Evolutionary conservation across 2,113 vertebrate genomes (phyloP), one percentile per base, ranked within the genome.

Genomic region (Sylvilagus bachmani): DNA sequence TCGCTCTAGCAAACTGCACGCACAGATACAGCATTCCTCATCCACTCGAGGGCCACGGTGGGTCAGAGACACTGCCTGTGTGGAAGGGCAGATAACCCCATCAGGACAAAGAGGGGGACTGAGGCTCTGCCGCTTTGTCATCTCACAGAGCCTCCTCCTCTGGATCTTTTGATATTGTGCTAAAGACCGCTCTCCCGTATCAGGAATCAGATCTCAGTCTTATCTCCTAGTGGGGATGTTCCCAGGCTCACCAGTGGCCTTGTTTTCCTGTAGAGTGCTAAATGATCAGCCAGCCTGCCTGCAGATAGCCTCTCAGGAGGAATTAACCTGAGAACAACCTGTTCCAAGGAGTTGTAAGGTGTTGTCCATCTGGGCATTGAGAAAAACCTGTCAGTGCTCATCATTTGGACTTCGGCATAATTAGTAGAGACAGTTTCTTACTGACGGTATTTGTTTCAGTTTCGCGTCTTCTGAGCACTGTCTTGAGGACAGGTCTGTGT

Each of bases 381-480:
- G 70, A 62, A 87, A 64, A 24, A 10, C 87, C 67, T 58, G 29
- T 81, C 93, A 89, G 12, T 62, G 21, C 38, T 53, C 17, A 66
- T 93, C 27, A 11, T 64, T 73, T 78, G 96, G 75, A 88, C 85
- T 96, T 78, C 9, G 67, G 38, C 27, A 58, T 94, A 64, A 89
- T 88, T 94, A 84, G 71, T 73, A 27, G 67, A 91, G 95, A 88
- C 92, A 90, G 94, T 90, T 89, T 53, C 33, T 91, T 31, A 31
- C 44, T 10, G 51, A 13, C 61, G 31, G 49, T 27, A 10, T 91
- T 91, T 71, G 62, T 80, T 86, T 94, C 73, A 62, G 29, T 38
- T 93, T 74, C 31, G 58, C 64, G n/a, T 67, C 61, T 93, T 74
- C 83, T 82, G 38, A 79, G 51, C 7, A 5, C 70, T 62, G 25